Base-by-base conservation (phyloP, 2,113 vertebrate genomes). In the Phylloscopus whistleri region DNA sequence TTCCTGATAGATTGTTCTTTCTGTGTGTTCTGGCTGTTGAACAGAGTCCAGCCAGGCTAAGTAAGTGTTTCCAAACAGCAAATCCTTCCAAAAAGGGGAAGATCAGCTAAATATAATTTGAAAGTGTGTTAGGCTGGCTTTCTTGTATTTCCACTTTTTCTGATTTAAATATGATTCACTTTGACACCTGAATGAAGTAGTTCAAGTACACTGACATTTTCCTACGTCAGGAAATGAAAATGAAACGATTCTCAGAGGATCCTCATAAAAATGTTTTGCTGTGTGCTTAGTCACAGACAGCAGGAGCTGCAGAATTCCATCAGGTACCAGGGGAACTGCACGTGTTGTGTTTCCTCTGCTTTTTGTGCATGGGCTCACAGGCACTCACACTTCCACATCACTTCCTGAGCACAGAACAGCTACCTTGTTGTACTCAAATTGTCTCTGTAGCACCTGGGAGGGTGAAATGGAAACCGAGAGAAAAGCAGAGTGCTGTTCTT, bases 81-180 rank as follows among this genome's bases (percentile, higher is more conserved):
- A 92, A 96, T 95, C 76, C 73, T 75, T 90, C 88, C 86, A 90
- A 93, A 96, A 89, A 89, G 48, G 68, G 94, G 37, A 93, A 75
- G 85, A 96, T 93, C 49, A 79, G 39, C 37, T 73, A 95, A 87
- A 87, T 66, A 72, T 46, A 70, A 88, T 83, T 59, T 85, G 63
- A 59, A 95, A 77, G 31, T 48, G 3, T n/a, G 46, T 89, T 79
- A 84, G 28, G 18, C 31, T 75, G 52, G 8, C 8, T 94, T 93
- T 86, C 77, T 90, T 90, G 16, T 21, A 49, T 92, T 96, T 94
- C 44, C 24, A 39, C 52, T 52, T 75, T 49, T 84, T 78, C 44
- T 35, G 28, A 46, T 82, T 92, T 92, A 78, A 84, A 69, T 86
- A 9, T 58, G 41, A 89, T 93, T 94, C 44, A 67, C 28, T 89